phyloP scores from a whole-genome alignment of 2,888 invertebrate species.

The Ornithoptera alexandrae region DNA sequence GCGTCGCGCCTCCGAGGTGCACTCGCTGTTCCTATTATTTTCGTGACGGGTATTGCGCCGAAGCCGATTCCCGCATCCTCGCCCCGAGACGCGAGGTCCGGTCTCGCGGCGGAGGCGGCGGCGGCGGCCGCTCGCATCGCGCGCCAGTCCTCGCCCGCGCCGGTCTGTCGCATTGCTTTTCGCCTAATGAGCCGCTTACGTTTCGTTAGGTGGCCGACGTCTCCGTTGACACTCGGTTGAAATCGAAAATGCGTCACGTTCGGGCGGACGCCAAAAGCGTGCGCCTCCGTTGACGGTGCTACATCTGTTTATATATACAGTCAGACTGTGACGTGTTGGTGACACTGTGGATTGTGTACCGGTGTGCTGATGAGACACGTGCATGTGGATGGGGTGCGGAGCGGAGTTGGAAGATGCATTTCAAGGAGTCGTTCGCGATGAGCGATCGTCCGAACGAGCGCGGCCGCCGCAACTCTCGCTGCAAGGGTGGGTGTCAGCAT shows the following conservation, averaged over 20 bases:
- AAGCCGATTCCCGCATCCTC: constrained; percentile 80
- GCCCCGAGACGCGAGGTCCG: constrained; percentile 79
- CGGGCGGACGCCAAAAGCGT: constrained; percentile 46
- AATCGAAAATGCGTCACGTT: constrained; percentile 69
- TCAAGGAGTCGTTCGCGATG: constrained; percentile 79
- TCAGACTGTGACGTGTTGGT: constrained; percentile 46
- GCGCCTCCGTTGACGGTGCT: constrained; percentile 55
- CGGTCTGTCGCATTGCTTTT: constrained; percentile 73
- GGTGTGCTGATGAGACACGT: constrained; percentile 74
- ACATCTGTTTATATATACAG: constrained; percentile 35
- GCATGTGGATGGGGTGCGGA: constrained; percentile 74
- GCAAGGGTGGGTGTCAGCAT: constrained; percentile 74
- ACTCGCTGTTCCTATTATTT: constrained; percentile 80
- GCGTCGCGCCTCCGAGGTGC: constrained; percentile 80
- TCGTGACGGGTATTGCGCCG: constrained; percentile 81
- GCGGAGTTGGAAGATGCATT: constrained; percentile 77
- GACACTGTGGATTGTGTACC: constrained; percentile 68
- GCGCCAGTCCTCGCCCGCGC: constrained; percentile 75
- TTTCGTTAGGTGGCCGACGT: constrained; percentile 44
- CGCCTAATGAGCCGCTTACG: constrained; percentile 64
- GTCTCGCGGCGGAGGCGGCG: constrained; percentile 76
- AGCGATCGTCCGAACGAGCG: constrained; percentile 79
- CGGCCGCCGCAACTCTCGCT: constrained; percentile 77
- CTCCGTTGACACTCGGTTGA: constrained; percentile 54
- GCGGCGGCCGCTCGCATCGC: constrained; percentile 72